These are phyloP conservation scores for Anoplophora glabripennis DNA, from an alignment of 1,140 invertebrate genomes.

Conservation along the genomic window DNA sequence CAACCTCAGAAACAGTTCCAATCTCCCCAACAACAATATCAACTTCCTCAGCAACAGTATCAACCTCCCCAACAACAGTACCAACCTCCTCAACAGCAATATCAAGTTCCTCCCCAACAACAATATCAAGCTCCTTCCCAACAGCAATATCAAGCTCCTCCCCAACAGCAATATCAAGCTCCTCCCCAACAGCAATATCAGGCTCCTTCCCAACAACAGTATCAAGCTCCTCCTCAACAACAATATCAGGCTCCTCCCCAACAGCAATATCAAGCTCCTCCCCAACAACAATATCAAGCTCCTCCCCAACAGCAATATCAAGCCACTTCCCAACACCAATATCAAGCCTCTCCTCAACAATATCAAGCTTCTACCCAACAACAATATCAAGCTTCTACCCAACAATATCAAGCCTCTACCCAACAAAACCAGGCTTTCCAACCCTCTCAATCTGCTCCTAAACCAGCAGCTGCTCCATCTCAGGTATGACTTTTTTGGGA, in stretches of 20 bases:
- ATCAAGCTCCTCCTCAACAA: slow-evolving; percentile 29
- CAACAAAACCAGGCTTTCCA: slow-evolving; percentile 40
- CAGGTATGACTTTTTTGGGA: slow-evolving; percentile 42
- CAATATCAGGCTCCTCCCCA: slow-evolving; percentile 33
- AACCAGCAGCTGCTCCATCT: slow-evolving; percentile 48
- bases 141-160: slow-evolving; percentile 25
- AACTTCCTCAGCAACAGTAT: slow-evolving; percentile 26
- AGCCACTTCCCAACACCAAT: slow-evolving; percentile 23
- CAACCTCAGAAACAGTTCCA: slow-evolving; percentile 19
- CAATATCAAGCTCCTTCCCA: slow-evolving; percentile 37
- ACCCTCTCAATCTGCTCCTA: slow-evolving; percentile 45
- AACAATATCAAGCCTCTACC: slow-evolving; percentile 39
- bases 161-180: slow-evolving; percentile 34
- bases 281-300: slow-evolving; percentile 11
- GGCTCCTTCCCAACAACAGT: slow-evolving; percentile 40
- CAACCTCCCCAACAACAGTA: slow-evolving; percentile 38
- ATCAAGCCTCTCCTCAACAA: slow-evolving; percentile 33
- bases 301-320: slow-evolving; percentile 46
- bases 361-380: slow-evolving; percentile 32
- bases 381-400: slow-evolving; percentile 23
- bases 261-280: slow-evolving; percentile 41
- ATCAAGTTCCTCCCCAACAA: slow-evolving; percentile 15
- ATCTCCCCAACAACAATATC: slow-evolving; percentile 23
- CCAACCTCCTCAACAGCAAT: slow-evolving; percentile 25
- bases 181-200: slow-evolving; percentile 32